phyloP scores from a whole-genome alignment of 2,113 vertebrate genomes.

The Hyperopisus bebe region DNA sequence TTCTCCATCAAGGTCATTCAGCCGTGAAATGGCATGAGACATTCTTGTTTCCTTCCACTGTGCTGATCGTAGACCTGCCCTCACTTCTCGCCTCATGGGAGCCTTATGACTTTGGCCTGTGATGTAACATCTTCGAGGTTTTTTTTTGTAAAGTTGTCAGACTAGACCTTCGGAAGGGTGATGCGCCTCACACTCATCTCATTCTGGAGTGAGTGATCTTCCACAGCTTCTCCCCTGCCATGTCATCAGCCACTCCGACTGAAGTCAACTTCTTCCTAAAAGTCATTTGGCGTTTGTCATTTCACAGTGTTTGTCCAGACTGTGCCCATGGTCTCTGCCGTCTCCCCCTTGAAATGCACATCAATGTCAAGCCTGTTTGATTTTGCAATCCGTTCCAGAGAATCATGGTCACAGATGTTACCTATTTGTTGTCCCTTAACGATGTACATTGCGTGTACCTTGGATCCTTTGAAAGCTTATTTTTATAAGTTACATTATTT shows the following conservation, averaged over 20 bases:
- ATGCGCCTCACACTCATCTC: background rate
- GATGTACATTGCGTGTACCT: background rate
- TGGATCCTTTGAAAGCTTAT: background rate
- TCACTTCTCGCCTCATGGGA: background rate
- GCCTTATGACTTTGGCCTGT: background rate
- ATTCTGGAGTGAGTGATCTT: background rate
- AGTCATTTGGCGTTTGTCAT: background rate
- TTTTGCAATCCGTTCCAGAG: background rate
- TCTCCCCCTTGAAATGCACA: background rate
- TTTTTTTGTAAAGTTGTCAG: background rate
- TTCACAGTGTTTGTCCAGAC: background rate
- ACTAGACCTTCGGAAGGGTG: background rate
- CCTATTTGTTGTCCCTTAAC: background rate
- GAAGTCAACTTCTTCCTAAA: background rate
- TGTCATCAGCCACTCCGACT: background rate
- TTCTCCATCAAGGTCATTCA: background rate
- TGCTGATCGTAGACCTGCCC: background rate
- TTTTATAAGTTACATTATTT: background rate
- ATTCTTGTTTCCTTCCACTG: background rate
- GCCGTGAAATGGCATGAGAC: background rate
- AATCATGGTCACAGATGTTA: background rate
- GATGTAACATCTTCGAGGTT: background rate
- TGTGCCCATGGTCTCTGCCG: background rate
- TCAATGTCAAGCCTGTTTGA: background rate
- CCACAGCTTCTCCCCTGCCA: background rate